Evolutionary conservation across 2,113 vertebrate genomes (phyloP).

Genomic region (Pelecanus crispus): DNA sequence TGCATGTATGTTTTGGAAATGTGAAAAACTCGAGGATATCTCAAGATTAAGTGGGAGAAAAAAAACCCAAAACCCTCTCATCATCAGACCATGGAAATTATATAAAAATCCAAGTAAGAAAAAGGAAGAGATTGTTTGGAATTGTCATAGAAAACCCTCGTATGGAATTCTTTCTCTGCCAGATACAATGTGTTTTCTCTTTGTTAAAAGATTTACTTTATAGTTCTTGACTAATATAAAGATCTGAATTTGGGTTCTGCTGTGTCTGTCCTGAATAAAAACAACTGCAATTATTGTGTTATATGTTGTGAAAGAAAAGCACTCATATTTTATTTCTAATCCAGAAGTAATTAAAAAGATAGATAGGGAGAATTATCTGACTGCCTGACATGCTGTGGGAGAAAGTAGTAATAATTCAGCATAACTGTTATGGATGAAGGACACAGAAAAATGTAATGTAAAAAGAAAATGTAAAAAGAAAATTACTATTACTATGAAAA

Average conservation of each 20-base stretch:
- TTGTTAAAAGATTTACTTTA: not conserved
- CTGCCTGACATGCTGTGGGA: not conserved
- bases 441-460: not conserved
- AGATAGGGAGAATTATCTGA: not conserved
- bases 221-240: not conserved
- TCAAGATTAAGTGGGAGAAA: not conserved
- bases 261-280: not conserved
- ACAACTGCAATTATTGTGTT: not conserved
- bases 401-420: not conserved
- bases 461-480: not conserved
- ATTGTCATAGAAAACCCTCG: not conserved
- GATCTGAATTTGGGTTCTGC: not conserved
- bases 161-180: not conserved
- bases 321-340: not conserved
- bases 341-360: not conserved
- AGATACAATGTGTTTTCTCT: not conserved
- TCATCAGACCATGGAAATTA: not conserved
- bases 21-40: not conserved
- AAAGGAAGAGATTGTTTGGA: not conserved
- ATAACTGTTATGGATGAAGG: not conserved
- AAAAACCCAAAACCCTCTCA: not conserved
- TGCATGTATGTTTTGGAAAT: not conserved
- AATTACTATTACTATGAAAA: not conserved
- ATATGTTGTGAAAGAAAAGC: not conserved
- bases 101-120: not conserved